These are phyloP conservation scores for Euplexia lucipara DNA, from an alignment of 2,888 invertebrate species.

Conservation along the genomic window DNA sequence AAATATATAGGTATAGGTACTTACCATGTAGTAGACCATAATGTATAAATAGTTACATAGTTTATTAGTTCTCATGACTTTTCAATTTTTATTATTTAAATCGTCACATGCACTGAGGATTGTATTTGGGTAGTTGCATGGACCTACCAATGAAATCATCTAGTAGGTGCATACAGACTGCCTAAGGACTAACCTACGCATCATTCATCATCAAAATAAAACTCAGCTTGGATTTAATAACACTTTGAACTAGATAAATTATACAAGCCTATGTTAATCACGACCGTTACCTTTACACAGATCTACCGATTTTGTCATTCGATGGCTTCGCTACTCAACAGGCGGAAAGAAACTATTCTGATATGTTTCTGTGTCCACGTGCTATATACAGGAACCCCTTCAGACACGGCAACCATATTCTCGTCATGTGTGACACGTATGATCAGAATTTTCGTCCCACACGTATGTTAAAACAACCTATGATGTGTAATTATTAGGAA, in stretches of 20 bases:
- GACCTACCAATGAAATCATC: no score
- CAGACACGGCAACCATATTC: constrained; percentile 96
- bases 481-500: no score
- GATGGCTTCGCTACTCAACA: constrained; percentile 98
- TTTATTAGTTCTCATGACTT: no score
- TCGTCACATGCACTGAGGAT: no score
- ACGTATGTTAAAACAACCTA: constrained; percentile 82
- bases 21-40: no score
- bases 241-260: neutral
- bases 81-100: no score
- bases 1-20: neutral
- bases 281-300: constrained; percentile 83
- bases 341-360: constrained; percentile 96
- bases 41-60: no score
- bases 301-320: constrained; percentile 97
- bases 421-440: constrained; percentile 97
- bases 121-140: no score
- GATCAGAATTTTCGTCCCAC: constrained; percentile 96
- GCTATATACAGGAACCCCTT: constrained; percentile 98
- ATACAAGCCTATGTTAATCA: neutral
- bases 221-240: no score
- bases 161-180: no score
- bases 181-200: no score
- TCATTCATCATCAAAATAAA: no score
- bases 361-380: constrained; percentile 97